Evolutionary conservation across 2,888 invertebrate species (phyloP).

Genomic region (Tuta absoluta): DNA sequence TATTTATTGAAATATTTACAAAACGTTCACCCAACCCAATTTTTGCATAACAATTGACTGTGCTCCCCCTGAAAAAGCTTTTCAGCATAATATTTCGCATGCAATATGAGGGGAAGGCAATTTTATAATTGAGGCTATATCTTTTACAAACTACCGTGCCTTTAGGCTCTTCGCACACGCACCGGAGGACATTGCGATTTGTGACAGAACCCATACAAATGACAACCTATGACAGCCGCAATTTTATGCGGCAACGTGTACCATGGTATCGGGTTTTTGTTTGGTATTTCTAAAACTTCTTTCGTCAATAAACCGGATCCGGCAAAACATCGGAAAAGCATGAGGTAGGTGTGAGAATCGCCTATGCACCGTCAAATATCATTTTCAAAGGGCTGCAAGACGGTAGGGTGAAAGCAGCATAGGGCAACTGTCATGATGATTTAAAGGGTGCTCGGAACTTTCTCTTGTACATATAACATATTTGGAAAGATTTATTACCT

Average conservation of each 20-base stretch:
- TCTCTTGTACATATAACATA: slow-evolving; percentile 35
- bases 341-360: no score
- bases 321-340: no score
- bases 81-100: slow-evolving; percentile 15
- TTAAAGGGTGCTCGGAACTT: slow-evolving; percentile 40
- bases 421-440: slow-evolving; percentile 39
- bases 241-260: no score
- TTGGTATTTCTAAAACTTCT: no score
- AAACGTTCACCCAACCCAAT: not conserved
- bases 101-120: slow-evolving; percentile 14
- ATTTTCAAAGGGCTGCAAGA: slow-evolving; percentile 43
- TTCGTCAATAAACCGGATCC: no score
- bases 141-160: not conserved
- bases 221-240: no score
- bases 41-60: not conserved
- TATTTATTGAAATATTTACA: not conserved
- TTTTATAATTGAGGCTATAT: slow-evolving; percentile 15
- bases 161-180: no score
- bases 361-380: slow-evolving; percentile 43
- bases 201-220: no score
- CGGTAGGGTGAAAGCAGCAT: slow-evolving; percentile 42
- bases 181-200: no score
- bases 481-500: slow-evolving; percentile 18
- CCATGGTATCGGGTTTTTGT: no score
- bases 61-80: slow-evolving; percentile 7